These are phyloP conservation scores for Urocolius indicus DNA, from an alignment of 2,113 vertebrate genomes.

Conservation along the genomic window DNA sequence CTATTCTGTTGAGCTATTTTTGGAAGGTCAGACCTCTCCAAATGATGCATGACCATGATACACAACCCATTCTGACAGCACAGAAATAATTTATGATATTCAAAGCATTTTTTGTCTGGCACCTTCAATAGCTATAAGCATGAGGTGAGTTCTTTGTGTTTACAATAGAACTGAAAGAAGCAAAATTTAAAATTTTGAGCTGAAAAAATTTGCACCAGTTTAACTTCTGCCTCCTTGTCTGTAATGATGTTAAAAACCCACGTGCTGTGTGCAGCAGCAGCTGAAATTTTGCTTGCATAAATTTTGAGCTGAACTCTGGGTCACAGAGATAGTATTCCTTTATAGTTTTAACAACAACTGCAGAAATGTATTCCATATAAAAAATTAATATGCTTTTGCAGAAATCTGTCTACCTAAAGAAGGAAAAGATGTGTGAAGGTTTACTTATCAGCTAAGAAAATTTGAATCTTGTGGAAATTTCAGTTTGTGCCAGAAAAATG, in stretches of 20 bases:
- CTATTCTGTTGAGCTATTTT: slow-evolving; percentile 1
- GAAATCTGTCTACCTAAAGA: slow-evolving; percentile 76
- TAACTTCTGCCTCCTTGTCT: slow-evolving; percentile 75
- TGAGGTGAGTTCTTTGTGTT: background rate
- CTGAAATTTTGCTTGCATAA: slow-evolving; percentile 80
- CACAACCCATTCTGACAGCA: background rate
- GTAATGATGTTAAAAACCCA: slow-evolving; percentile 81
- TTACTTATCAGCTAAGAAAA: background rate
- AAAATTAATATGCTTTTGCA: slow-evolving; percentile 81
- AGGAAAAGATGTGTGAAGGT: background rate
- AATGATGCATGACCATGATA: background rate
- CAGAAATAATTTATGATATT: background rate
- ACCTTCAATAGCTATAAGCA: background rate
- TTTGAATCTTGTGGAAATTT: background rate
- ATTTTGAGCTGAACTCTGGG: slow-evolving; percentile 82
- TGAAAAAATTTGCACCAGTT: background rate
- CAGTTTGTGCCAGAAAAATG: background rate
- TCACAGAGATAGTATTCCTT: slow-evolving; percentile 80
- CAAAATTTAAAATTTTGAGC: background rate
- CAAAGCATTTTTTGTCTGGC: background rate
- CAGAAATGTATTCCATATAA: slow-evolving; percentile 80
- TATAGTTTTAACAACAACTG: slow-evolving; percentile 72
- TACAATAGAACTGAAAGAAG: background rate
- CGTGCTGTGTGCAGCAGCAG: slow-evolving; percentile 76
- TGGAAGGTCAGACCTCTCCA: slow-evolving; percentile 2